These are phyloP conservation scores for Spodoptera littoralis DNA, from an alignment of 2,888 invertebrate genomes.

Conservation along the genomic window DNA sequence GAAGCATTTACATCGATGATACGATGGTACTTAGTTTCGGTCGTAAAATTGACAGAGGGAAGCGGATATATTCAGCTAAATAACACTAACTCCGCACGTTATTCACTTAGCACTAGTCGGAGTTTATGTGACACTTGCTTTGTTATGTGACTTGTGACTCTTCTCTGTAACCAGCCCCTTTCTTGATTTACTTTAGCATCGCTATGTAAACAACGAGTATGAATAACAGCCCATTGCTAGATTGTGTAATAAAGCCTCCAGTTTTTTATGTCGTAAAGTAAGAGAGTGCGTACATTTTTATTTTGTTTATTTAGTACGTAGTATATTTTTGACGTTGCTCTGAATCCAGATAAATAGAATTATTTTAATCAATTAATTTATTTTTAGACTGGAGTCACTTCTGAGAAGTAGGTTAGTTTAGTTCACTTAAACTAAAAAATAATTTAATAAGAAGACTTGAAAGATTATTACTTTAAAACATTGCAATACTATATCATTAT, in stretches of 20 bases:
- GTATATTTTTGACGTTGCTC: no score
- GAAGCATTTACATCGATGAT: conserved; percentile 9
- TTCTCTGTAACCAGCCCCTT: conserved; percentile 37
- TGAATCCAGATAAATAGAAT: no score
- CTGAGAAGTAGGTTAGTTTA: no score
- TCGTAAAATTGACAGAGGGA: conserved; percentile 33
- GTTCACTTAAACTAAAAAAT: no score
- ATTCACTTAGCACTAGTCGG: conserved; percentile 48
- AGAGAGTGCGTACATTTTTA: no score
- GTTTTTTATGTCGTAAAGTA: no score
- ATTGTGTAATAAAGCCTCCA: no score
- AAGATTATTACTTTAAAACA: no score
- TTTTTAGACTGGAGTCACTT: no score
- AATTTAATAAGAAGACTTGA: no score
- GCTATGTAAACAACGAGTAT: conserved; percentile 27
- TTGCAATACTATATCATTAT: not conserved
- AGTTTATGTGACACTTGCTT: conserved; percentile 47
- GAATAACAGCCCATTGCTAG: conserved; percentile 24
- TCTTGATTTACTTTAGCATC: conserved; percentile 30
- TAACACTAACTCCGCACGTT: conserved; percentile 39
- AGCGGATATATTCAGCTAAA: conserved; percentile 33
- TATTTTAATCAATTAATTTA: no score
- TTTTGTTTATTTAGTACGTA: no score
- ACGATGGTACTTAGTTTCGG: conserved; percentile 11
- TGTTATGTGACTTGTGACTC: conserved; percentile 40